Evolutionary conservation across 2,113 vertebrate genomes (phyloP).

Genomic region (Struthidea cinerea): DNA sequence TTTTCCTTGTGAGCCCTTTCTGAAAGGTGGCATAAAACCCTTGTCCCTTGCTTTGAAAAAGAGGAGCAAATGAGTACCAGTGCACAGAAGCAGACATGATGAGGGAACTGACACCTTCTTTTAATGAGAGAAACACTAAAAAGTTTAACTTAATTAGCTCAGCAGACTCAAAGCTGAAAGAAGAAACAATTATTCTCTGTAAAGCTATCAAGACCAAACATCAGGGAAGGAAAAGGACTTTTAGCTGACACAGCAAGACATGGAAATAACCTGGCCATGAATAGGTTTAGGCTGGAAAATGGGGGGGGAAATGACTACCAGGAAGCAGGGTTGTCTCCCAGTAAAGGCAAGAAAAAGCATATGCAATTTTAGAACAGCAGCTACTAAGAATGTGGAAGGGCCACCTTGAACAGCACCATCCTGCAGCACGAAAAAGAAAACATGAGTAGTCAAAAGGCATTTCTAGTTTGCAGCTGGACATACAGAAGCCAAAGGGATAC

Average conservation of each 20-base stretch:
- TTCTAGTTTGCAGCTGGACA: neutral
- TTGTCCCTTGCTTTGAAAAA: neutral
- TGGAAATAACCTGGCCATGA: neutral
- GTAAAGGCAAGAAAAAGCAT: neutral
- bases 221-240: neutral
- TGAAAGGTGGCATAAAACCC: neutral
- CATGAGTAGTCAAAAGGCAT: neutral
- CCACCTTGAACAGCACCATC: neutral
- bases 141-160: neutral
- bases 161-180: neutral
- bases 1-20: neutral
- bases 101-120: neutral
- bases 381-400: neutral
- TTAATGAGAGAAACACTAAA: neutral
- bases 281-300: neutral
- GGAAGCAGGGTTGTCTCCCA: neutral
- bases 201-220: neutral
- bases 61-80: neutral
- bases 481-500: neutral
- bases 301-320: rapidly evolving
- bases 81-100: neutral
- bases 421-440: neutral
- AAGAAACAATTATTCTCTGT: neutral
- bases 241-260: neutral
- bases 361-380: neutral